Conservation (phyloP, 2,113 vertebrate genomes). For the Stercorarius parasiticus region DNA sequence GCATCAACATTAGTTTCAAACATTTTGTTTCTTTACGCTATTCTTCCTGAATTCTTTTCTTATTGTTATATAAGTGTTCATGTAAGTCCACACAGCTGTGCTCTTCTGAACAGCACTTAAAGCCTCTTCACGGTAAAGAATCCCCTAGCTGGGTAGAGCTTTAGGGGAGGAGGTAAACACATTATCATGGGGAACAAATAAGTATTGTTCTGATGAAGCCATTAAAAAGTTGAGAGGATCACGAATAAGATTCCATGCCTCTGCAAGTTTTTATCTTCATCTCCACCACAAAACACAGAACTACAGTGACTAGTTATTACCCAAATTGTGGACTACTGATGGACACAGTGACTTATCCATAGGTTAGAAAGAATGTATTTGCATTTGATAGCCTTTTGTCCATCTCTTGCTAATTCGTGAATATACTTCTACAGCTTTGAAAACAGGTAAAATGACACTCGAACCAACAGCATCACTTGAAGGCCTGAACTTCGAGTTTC, state of each 20-base stretch:
- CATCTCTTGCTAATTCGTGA: neutral
- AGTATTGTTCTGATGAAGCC: neutral
- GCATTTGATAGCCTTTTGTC: neutral
- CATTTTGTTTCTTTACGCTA: neutral
- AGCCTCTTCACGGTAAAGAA: neutral
- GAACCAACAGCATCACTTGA: neutral
- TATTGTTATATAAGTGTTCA: neutral
- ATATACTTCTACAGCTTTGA: neutral
- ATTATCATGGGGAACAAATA: neutral
- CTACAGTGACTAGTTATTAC: neutral
- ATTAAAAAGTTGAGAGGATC: accelerated
- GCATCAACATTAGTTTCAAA: neutral
- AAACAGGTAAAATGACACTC: neutral
- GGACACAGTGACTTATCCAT: neutral
- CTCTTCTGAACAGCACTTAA: neutral
- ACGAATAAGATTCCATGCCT: neutral
- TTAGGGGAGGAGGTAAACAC: neutral
- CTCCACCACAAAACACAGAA: neutral
- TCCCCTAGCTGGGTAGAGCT: neutral
- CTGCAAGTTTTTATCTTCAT: neutral
- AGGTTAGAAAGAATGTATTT: neutral
- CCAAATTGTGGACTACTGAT: neutral
- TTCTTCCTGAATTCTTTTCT: neutral
- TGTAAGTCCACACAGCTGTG: neutral
- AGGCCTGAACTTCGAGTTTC: neutral